Evolutionary conservation across 2,888 invertebrate genomes (phyloP).

Genomic region (Gari tellinella): DNA sequence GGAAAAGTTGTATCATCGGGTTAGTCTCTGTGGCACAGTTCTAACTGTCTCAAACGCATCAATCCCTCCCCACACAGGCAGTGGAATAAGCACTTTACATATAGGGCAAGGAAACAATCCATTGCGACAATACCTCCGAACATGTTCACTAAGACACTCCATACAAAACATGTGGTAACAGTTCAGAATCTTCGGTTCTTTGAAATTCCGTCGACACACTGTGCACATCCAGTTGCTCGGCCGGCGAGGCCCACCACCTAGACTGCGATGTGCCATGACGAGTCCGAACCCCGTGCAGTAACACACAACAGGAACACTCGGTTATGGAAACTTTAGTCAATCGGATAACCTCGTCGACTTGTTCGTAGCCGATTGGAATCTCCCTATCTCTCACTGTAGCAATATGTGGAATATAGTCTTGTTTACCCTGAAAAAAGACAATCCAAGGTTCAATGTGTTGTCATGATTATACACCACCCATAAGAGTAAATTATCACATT

Average conservation of each 20-base stretch:
- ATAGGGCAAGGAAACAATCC: slow-evolving; percentile 60
- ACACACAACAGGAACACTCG: no score
- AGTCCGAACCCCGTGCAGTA: background rate
- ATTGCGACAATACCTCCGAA: slow-evolving; percentile 38
- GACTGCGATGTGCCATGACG: slow-evolving; percentile 33
- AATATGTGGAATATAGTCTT: no score
- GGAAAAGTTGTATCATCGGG: no score
- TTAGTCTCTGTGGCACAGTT: background rate
- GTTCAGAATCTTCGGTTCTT: slow-evolving; percentile 51
- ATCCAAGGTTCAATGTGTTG: no score
- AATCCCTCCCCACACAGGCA: slow-evolving; percentile 61
- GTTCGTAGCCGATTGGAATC: no score
- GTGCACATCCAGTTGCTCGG: slow-evolving; percentile 54
- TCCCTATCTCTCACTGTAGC: no score
- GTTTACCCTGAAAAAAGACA: no score
- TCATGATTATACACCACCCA: no score
- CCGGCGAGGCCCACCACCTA: slow-evolving; percentile 42
- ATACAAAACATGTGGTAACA: slow-evolving; percentile 59
- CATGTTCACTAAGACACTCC: slow-evolving; percentile 48
- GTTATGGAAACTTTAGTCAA: no score
- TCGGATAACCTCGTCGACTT: no score
- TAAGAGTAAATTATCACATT: no score
- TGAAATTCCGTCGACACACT: slow-evolving; percentile 40
- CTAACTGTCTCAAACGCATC: slow-evolving; percentile 47
- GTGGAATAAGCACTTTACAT: slow-evolving; percentile 55